Conservation (phyloP, 2,113 vertebrate species). For the Nestor notabilis region DNA sequence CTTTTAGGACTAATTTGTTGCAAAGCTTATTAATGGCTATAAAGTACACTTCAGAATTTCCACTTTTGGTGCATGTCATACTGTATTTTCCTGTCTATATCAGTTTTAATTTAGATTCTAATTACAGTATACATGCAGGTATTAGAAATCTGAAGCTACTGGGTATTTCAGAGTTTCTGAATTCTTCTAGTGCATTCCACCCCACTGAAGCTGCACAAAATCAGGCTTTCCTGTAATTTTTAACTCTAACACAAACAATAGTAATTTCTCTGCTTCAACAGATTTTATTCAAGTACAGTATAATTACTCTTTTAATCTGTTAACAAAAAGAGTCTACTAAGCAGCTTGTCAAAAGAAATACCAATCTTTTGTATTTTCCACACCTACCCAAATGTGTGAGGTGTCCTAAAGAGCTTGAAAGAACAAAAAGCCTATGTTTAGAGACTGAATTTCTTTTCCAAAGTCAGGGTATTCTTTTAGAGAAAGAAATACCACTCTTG, state of each 20-base stretch:
- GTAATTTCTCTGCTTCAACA: conserved; percentile 13
- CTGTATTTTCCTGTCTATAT: not conserved
- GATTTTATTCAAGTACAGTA: not conserved
- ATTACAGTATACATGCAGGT: not conserved
- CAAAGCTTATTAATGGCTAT: not conserved
- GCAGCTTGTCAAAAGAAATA: not conserved
- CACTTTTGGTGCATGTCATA: not conserved
- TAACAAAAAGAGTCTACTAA: not conserved
- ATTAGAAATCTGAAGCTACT: not conserved
- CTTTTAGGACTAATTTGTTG: not conserved
- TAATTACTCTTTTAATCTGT: not conserved
- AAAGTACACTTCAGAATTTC: not conserved
- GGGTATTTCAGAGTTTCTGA: not conserved
- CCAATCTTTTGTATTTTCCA: not conserved
- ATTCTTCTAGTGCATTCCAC: not conserved
- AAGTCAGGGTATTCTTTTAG: not conserved
- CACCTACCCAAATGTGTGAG: not conserved
- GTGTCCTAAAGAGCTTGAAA: not conserved
- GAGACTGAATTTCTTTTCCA: not conserved
- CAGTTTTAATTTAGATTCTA: not conserved
- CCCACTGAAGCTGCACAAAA: not conserved
- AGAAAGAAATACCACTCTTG: not conserved
- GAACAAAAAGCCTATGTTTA: not conserved
- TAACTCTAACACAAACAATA: conserved; percentile 12
- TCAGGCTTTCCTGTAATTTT: not conserved